These are phyloP conservation scores for Ganaspis sp. DNA, from an alignment of 1,140 invertebrate species.

Conservation along the genomic window DNA sequence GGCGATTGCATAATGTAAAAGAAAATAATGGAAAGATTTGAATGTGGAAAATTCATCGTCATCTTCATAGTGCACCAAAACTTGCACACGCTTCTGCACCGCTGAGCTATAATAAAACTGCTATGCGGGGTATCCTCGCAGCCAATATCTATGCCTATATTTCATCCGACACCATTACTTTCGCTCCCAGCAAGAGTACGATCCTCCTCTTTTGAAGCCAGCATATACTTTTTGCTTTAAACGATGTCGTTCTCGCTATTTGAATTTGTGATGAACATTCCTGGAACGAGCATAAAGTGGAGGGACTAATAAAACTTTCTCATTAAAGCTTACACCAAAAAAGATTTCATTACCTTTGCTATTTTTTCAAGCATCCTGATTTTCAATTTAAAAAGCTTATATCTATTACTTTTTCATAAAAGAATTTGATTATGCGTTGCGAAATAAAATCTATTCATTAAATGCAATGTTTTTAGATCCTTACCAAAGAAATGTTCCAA, in stretches of 20 bases:
- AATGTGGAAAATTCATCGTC: constrained; percentile 27
- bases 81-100: constrained; percentile 28
- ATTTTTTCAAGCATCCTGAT: no score
- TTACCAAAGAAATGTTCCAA: no score
- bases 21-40: constrained; percentile 6
- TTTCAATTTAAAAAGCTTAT: no score
- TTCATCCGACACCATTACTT: constrained; percentile 23
- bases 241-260: constrained; percentile 15
- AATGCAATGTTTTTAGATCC: no score
- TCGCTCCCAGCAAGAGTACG: neutral
- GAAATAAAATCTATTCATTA: no score
- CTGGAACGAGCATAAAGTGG: constrained; percentile 3
- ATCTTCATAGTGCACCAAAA: constrained; percentile 19
- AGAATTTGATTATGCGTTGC: no score
- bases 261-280: constrained; percentile 14
- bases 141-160: constrained; percentile 30
- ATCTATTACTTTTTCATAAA: no score
- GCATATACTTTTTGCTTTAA: constrained; percentile 27
- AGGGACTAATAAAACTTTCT: neutral
- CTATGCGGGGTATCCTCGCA: constrained; percentile 13
- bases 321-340: neutral
- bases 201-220: constrained; percentile 22
- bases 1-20: neutral
- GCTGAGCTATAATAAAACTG: constrained; percentile 27
- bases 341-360: neutral